phyloP scores from a whole-genome alignment of 2,113 vertebrate genomes.

The Pachycephala philippinensis region DNA sequence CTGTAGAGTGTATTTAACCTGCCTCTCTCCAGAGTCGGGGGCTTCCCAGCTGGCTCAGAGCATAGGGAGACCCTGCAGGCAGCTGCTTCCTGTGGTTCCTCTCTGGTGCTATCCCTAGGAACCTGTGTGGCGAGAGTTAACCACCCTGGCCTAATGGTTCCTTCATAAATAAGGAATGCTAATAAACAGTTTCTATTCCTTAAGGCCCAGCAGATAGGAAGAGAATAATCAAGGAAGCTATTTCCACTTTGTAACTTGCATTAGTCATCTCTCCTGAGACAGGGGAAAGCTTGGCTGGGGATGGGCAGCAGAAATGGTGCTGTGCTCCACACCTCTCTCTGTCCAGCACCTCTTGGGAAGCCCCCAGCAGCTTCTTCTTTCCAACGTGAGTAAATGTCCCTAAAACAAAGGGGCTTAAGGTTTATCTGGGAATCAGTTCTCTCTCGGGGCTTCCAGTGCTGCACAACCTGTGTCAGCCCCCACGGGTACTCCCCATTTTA shows the following conservation, averaged over 20 bases:
- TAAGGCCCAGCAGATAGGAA: background rate
- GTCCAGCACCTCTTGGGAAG: background rate
- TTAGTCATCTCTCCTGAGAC: background rate
- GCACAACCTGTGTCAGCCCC: background rate
- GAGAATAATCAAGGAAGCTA: background rate
- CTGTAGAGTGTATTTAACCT: background rate
- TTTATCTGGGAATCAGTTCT: background rate
- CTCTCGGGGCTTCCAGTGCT: background rate
- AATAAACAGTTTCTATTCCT: background rate
- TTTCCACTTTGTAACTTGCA: background rate
- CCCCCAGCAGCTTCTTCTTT: background rate
- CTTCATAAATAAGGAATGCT: background rate
- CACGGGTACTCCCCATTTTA: accelerated
- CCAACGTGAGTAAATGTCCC: too few species aligned
- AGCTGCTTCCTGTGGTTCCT: background rate
- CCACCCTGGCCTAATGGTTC: background rate
- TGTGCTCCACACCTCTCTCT: background rate
- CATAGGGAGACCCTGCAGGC: background rate
- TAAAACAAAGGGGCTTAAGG: background rate
- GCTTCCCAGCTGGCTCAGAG: background rate
- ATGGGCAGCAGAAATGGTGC: background rate
- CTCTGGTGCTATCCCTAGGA: accelerated
- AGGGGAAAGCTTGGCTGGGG: background rate
- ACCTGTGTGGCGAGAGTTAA: background rate
- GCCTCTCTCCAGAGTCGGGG: background rate